Conservation (phyloP, 2,113 vertebrate genomes). For the Erinaceus europaeus region DNA sequence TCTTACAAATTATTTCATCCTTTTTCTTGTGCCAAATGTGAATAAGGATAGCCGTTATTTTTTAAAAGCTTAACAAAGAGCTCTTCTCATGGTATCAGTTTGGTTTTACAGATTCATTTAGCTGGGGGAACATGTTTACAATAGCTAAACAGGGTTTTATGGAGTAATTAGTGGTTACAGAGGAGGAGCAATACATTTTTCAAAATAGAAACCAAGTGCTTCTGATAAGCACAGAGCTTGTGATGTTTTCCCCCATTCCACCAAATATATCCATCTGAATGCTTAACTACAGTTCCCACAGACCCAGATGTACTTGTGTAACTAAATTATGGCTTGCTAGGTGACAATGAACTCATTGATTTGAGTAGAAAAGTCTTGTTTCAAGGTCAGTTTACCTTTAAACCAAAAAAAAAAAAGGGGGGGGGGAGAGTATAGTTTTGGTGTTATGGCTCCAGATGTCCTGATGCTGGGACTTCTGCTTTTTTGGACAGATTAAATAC, state of each 20-base stretch:
- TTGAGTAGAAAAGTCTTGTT: background rate
- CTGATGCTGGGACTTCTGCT: background rate
- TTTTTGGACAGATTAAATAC: background rate
- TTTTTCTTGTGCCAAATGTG: slow-evolving; percentile 28
- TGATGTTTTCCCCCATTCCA: background rate
- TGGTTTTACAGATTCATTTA: slow-evolving; percentile 22
- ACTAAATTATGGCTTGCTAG: background rate
- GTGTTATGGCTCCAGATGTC: background rate
- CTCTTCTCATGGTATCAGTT: background rate
- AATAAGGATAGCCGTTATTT: background rate
- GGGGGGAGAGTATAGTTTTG: background rate
- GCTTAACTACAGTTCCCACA: background rate
- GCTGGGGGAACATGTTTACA: slow-evolving; percentile 28
- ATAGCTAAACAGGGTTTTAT: slow-evolving; percentile 40
- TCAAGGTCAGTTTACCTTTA: background rate
- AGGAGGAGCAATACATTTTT: background rate
- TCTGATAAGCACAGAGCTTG: background rate
- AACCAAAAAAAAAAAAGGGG: background rate
- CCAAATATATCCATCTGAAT: background rate
- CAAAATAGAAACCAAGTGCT: background rate
- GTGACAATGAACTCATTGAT: background rate
- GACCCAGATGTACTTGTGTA: background rate
- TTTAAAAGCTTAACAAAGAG: slow-evolving; percentile 29
- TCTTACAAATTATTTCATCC: slow-evolving; percentile 22
- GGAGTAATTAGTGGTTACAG: slow-evolving; percentile 31